Evolutionary conservation across 2,888 invertebrate species (phyloP), one percentile per base, ranked within the genome.

Genomic region (Mimachlamys varia): DNA sequence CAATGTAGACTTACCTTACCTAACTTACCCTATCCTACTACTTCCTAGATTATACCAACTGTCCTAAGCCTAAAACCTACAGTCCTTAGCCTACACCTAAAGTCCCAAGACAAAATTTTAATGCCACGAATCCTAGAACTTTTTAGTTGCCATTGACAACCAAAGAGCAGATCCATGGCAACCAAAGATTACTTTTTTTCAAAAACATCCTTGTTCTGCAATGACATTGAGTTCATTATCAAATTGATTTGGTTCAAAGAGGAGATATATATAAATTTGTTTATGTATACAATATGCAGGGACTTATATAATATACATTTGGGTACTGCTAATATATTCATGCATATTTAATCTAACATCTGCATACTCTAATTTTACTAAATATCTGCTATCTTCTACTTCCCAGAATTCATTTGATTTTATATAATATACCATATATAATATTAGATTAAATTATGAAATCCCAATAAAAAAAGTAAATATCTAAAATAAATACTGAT

Each of bases 351-450:
- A 76, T 33, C 62, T 62, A 62, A 19, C 22, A 33, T 76, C 76
- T 76, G 2, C 33, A 76, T 58, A 76, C 76, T 33, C 12, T 1
- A 33, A 27, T 53, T 58, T 19, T 76, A 27, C 76, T 33, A 76
- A 33, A 76, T 76, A 76, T 76, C 76, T 76, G 76, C 76, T 76
- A 76, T 76, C 76, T 76, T 76, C 76, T 76, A 15, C 76, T 58
- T 7, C 53, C 19, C 13, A 53, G 19, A 53, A n/a, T 15, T 17
- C 53, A 53, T 19, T 12, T 1, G 5, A 17, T 12, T 53, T 17
- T 53, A 5, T 53, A 53, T 53, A 53, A 53, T 17, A 5, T 53
- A 53, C 50, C 15, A 53, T 17, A 53, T 12, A 53, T 53, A n/a
- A 44, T 44, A 44, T 44, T 5, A 5, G 44, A 44, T 44, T 3